A percentile compares a stretch with the other conserved stretches of the same genome.
Conservation (phyloP, 2,888 invertebrate species). For the Leptothorax acervorum region DNA sequence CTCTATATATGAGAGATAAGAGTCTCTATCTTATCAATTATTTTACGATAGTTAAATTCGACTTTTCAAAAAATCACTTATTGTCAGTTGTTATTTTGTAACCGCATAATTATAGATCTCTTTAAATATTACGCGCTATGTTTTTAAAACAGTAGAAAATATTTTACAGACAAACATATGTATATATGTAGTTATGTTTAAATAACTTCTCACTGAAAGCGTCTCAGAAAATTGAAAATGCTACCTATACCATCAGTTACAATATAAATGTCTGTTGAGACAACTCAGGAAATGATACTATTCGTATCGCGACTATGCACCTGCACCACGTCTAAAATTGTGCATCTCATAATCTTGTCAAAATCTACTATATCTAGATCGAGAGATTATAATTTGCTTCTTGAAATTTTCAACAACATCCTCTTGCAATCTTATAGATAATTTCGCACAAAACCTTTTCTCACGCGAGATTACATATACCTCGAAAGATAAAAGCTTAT, state of each 20-base stretch:
- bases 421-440: not conserved
- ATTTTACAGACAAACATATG: not conserved
- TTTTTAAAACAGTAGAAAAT: not conserved
- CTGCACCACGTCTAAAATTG: slow-evolving; percentile 3
- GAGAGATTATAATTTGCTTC: not conserved
- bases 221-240: slow-evolving; percentile 7
- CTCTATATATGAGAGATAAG: slow-evolving; percentile 54
- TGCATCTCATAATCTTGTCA: slow-evolving; percentile 2
- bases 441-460: not conserved
- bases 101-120: not conserved
- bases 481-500: slow-evolving; percentile 6
- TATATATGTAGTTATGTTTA: not conserved
- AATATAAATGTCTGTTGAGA: not conserved
- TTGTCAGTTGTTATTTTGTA: not conserved
- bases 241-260: not conserved
- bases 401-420: not conserved
- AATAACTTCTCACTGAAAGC: not conserved
- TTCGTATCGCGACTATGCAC: not conserved
- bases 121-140: not conserved
- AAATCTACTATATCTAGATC: slow-evolving; percentile 13
- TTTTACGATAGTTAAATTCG: not conserved
- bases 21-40: not conserved
- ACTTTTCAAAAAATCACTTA: not conserved
- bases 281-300: not conserved
- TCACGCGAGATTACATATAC: not conserved